These are phyloP conservation scores for Epinephelus moara DNA, from an alignment of 2,113 vertebrate genomes.

Conservation along the genomic window DNA sequence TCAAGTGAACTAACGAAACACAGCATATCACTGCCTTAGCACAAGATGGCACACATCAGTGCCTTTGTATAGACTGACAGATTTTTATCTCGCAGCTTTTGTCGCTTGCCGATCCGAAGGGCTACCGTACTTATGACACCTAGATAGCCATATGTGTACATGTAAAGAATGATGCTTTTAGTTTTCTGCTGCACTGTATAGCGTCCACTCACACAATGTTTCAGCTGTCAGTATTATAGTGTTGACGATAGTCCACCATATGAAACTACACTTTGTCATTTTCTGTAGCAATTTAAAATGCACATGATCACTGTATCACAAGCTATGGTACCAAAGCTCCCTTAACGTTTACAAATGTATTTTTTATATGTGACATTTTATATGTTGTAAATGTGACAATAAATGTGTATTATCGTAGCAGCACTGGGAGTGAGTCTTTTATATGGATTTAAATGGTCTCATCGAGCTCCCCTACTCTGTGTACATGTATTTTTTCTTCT, in stretches of 20 bases:
- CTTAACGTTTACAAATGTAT: conserved; percentile 85
- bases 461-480: neutral
- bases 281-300: conserved; percentile 61
- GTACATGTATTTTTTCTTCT: neutral
- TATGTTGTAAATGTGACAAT: conserved; percentile 80
- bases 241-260: conserved; percentile 24
- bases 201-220: conserved; percentile 50
- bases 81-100: conserved; percentile 50
- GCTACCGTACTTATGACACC: conserved; percentile 34
- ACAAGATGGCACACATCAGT: conserved; percentile 59
- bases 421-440: neutral
- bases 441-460: neutral
- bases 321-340: conserved; percentile 86
- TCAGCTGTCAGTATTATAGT: conserved; percentile 1
- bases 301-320: conserved; percentile 78
- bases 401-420: conserved; percentile 73
- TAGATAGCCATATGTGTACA: conserved; percentile 38
- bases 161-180: conserved; percentile 28
- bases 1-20: conserved; percentile 44
- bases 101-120: conserved; percentile 37
- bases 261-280: conserved; percentile 38
- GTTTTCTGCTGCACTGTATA: conserved; percentile 45
- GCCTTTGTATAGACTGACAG: conserved; percentile 56
- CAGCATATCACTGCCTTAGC: conserved; percentile 80
- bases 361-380: conserved; percentile 82